Percentiles rank a stretch among this genome's conserved stretches.
phyloP scores from a whole-genome alignment of 2,888 invertebrate species.

The Apotomis capreana region DNA sequence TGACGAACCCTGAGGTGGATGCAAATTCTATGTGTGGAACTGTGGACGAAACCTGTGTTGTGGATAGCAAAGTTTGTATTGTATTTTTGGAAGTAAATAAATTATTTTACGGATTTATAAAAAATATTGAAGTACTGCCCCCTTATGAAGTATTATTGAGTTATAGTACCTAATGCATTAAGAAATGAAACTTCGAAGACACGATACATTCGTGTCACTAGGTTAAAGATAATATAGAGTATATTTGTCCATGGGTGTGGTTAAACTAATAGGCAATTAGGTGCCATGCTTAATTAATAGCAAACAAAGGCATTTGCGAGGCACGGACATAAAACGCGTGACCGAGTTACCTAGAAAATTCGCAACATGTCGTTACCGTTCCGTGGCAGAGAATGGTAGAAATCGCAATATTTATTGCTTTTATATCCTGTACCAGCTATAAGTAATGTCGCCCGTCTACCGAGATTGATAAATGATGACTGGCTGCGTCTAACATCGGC shows the following conservation, averaged over 20 bases:
- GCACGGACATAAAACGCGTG: conserved; percentile 33
- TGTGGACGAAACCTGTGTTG: no score
- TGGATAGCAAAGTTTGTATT: no score
- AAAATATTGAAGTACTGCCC: no score
- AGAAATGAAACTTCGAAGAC: not conserved
- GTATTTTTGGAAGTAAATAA: no score
- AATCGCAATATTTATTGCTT: conserved; percentile 43
- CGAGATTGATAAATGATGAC: conserved; percentile 35
- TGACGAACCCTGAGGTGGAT: no score
- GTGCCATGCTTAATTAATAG: conserved; percentile 33
- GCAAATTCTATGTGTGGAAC: no score
- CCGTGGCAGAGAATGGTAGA: conserved; percentile 35
- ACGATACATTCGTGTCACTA: not conserved
- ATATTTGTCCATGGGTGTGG: conserved; percentile 9
- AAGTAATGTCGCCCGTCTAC: conserved; percentile 30
- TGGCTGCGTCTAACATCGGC: conserved; percentile 14
- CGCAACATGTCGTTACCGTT: conserved; percentile 24
- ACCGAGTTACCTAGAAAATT: conserved; percentile 43
- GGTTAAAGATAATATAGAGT: conserved; percentile 19
- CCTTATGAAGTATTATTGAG: no score
- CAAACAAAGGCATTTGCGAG: conserved; percentile 35
- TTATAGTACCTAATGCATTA: not conserved
- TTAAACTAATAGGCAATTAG: conserved; percentile 37
- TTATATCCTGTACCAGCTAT: conserved; percentile 35
- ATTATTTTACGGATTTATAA: no score